These are phyloP conservation scores for Sebastes diaconus DNA, from an alignment of 2,797 vertebrate genomes.

Conservation along the genomic window DNA sequence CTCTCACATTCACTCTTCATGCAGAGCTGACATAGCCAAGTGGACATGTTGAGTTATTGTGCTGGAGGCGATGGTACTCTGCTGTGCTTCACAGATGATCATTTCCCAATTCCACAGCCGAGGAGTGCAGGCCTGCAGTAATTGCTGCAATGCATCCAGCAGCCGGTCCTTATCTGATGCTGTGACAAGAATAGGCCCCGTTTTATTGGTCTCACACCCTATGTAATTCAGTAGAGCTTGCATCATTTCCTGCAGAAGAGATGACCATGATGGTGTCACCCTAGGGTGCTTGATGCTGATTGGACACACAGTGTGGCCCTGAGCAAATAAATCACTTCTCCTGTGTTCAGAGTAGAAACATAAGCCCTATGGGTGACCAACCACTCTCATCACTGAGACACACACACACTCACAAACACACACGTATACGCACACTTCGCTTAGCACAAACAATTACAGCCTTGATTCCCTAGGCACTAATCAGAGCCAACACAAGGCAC, in stretches of 20 bases:
- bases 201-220: slow-evolving; percentile 78
- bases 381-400: slow-evolving; percentile 48
- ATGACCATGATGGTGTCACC: slow-evolving; percentile 78
- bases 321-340: slow-evolving; percentile 76
- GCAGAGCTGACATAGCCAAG: slow-evolving; percentile 72
- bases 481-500: slow-evolving; percentile 81
- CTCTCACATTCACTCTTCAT: slow-evolving; percentile 50
- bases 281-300: slow-evolving; percentile 75
- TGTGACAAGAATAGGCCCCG: slow-evolving; percentile 75
- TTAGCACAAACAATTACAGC: slow-evolving; percentile 82
- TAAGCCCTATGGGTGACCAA: slow-evolving; percentile 70
- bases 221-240: slow-evolving; percentile 76
- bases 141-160: slow-evolving; percentile 80
- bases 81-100: slow-evolving; percentile 79
- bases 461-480: slow-evolving; percentile 84
- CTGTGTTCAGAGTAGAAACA: slow-evolving; percentile 71
- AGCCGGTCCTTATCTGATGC: slow-evolving; percentile 79
- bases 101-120: slow-evolving; percentile 77
- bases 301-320: slow-evolving; percentile 71
- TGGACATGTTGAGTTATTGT: slow-evolving; percentile 80
- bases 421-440: slow-evolving; percentile 43
- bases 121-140: slow-evolving; percentile 71
- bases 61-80: slow-evolving; percentile 73
- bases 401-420: slow-evolving; percentile 27
- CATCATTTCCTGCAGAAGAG: slow-evolving; percentile 79